Conservation (phyloP, 2,113 vertebrate species). For the Danionella cerebrum region DNA sequence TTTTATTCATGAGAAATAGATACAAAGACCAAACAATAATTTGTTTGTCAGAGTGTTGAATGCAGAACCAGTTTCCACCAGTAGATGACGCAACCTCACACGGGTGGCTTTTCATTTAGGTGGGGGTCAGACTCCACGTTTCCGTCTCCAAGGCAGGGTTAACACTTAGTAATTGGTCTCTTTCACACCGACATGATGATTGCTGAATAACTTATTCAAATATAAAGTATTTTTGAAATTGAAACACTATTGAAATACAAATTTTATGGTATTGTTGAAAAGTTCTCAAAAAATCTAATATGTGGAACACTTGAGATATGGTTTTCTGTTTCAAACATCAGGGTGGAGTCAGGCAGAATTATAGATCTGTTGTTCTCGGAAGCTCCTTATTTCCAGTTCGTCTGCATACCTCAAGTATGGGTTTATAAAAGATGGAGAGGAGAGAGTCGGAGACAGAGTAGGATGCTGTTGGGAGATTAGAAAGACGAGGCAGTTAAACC, state of each 20-base stretch:
- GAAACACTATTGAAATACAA: too few species aligned
- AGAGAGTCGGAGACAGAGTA: background rate
- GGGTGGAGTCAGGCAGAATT: background rate
- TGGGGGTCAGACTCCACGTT: too few species aligned
- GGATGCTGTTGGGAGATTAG: conserved; percentile 20
- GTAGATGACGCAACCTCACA: background rate
- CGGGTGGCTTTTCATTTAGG: background rate
- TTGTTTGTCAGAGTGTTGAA: background rate
- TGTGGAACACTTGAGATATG: background rate
- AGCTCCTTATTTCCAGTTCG: conserved; percentile 1
- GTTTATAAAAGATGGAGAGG: background rate
- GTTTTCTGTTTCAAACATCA: conserved; percentile 17
- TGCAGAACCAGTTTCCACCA: background rate
- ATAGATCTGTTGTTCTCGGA: background rate
- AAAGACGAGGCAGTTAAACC: conserved; percentile 29
- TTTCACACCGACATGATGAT: too few species aligned
- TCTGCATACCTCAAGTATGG: background rate
- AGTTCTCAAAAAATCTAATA: too few species aligned
- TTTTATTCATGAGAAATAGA: too few species aligned
- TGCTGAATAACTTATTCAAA: too few species aligned
- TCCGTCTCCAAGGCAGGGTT: too few species aligned
- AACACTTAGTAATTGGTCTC: too few species aligned
- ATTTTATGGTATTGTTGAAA: too few species aligned
- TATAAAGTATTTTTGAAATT: too few species aligned
- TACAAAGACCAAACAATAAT: too few species aligned